phyloP scores from a whole-genome alignment of 2,113 vertebrate species.

The Hypanus sabinus region DNA sequence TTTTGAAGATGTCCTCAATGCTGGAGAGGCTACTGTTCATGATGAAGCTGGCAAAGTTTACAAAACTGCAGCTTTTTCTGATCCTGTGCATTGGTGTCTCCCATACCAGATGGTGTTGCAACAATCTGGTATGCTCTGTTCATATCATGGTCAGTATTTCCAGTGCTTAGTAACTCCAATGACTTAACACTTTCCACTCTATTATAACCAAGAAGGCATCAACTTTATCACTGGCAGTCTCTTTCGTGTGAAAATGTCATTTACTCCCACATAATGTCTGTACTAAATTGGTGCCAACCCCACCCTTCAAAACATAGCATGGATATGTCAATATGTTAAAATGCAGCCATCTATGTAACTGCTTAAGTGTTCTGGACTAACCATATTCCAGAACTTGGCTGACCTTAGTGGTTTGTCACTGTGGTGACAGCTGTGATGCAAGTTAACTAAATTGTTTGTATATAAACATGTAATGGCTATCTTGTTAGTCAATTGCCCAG shows the following conservation, averaged over 20 bases:
- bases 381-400: background rate
- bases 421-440: background rate
- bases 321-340: background rate
- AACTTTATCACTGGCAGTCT: background rate
- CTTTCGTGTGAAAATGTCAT: background rate
- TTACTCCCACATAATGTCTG: background rate
- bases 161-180: background rate
- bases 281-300: background rate
- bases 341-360: background rate
- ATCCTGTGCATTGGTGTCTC: too few relatives aligned
- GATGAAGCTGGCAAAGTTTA: too few relatives aligned
- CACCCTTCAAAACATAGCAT: background rate
- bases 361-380: background rate
- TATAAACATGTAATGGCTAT: background rate
- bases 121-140: too few relatives aligned
- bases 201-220: background rate
- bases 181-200: background rate
- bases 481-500: background rate
- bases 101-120: too few relatives aligned
- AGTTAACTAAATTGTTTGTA: conserved; percentile 2
- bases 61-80: too few relatives aligned
- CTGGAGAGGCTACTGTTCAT: too few relatives aligned
- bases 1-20: too few relatives aligned
- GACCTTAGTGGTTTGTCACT: background rate
- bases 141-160: too few relatives aligned